A percentile compares a stretch with the other conserved stretches of the same genome.
Evolutionary conservation across 35 echinoderm and acorn worm species (phyloP).

Genomic region (Ptychodera flava): DNA sequence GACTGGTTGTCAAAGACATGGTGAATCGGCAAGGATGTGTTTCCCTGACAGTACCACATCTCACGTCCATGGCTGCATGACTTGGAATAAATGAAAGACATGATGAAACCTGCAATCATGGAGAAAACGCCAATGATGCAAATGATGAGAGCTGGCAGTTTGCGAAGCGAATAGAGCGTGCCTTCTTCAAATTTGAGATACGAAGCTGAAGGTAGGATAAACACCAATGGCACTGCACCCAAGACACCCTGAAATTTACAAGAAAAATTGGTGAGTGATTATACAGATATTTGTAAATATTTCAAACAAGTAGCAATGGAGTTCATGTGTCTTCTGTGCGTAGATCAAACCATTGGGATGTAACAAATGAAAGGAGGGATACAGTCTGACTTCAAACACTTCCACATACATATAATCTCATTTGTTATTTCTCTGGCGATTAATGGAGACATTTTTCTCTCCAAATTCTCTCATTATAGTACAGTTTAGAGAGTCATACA

Average conservation of each 20-base stretch:
- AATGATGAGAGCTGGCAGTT: conserved; percentile 72
- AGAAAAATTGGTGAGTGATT: not conserved
- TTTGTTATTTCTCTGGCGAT: no score
- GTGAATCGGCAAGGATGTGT: not conserved
- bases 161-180: conserved; percentile 39
- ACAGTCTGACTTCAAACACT: no score
- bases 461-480: no score
- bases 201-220: conserved; percentile 57
- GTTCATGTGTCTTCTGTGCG: no score
- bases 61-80: not conserved
- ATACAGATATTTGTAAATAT: not conserved
- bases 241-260: conserved; percentile 63
- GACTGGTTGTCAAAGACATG: not conserved
- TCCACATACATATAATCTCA: no score
- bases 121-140: conserved; percentile 41
- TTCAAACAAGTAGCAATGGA: not conserved
- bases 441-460: no score
- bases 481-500: no score
- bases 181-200: conserved; percentile 75
- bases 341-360: no score
- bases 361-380: no score
- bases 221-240: conserved; percentile 76
- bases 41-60: not conserved
- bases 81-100: not conserved
- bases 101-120: conserved; percentile 64